Evolutionary conservation across 2,113 vertebrate genomes (phyloP).

Genomic region (Psephotus haematonotus): DNA sequence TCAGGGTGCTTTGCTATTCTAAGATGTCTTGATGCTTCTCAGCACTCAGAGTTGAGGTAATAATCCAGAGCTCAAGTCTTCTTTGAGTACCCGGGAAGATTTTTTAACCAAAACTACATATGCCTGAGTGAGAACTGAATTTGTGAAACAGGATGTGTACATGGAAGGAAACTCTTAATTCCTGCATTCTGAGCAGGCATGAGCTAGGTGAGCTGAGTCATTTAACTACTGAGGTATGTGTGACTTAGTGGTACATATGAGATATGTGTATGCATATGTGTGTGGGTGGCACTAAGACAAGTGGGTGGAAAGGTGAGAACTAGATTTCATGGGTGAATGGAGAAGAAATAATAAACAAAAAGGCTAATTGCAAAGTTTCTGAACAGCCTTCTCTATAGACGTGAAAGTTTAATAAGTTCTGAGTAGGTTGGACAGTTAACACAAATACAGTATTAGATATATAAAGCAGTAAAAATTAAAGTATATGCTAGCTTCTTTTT

Average conservation of each 20-base stretch:
- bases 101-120: neutral
- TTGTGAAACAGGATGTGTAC: neutral
- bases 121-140: neutral
- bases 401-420: neutral
- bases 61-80: neutral
- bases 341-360: slow-evolving; percentile 38
- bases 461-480: slow-evolving; percentile 17
- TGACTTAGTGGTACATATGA: neutral
- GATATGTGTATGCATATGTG: neutral
- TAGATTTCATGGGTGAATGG: neutral
- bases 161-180: neutral
- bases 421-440: neutral
- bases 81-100: neutral
- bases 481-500: neutral
- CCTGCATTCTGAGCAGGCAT: neutral
- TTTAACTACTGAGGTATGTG: neutral
- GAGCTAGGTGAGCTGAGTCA: neutral
- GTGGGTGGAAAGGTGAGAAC: neutral
- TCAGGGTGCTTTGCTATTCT: neutral
- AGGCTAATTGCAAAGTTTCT: slow-evolving; percentile 12
- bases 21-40: neutral
- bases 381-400: neutral
- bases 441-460: neutral
- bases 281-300: neutral
- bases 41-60: neutral